Percentiles rank a stretch among this genome's conserved stretches.
phyloP scores from a whole-genome alignment of 2,113 vertebrate species.

The Ochotona princeps region DNA sequence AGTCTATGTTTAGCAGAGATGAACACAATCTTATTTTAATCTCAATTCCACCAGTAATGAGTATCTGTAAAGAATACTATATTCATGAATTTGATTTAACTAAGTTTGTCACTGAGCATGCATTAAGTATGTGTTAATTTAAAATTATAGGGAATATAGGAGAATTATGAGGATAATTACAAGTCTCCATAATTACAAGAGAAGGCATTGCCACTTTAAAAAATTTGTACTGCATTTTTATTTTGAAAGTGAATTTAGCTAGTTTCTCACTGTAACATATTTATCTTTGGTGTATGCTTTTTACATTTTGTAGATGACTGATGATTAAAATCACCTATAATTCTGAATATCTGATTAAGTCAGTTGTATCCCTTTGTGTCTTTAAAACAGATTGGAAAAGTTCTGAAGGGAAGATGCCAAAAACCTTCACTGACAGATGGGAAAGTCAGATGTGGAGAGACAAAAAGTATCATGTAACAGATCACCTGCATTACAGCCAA shows the following conservation, averaged over 20 bases:
- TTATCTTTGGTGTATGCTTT: constrained; percentile 32
- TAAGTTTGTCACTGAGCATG: constrained; percentile 34
- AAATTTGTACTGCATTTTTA: constrained; percentile 27
- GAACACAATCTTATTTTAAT: constrained; percentile 46
- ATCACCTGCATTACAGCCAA: constrained; percentile 85
- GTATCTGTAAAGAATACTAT: not conserved
- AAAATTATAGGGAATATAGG: constrained; percentile 47
- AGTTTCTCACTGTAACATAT: constrained; percentile 26
- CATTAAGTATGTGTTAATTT: constrained; percentile 20
- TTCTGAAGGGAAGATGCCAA: constrained; percentile 56
- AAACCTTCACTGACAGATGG: constrained; percentile 83
- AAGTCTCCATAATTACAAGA: constrained; percentile 20
- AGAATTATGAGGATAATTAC: not conserved
- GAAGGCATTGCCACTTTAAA: not conserved
- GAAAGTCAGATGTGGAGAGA: constrained; percentile 89
- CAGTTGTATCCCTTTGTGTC: constrained; percentile 64
- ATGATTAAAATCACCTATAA: constrained; percentile 38
- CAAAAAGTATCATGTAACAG: constrained; percentile 84
- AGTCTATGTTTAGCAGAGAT: constrained; percentile 50
- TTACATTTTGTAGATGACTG: constrained; percentile 13
- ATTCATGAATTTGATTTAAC: constrained; percentile 32
- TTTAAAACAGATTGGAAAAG: constrained; percentile 65
- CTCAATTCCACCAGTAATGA: constrained; percentile 28
- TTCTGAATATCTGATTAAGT: constrained; percentile 21
- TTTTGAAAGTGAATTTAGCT: constrained; percentile 56